Evolutionary conservation across 2,888 invertebrate species (phyloP), one percentile per base, ranked within the genome.

Genomic region (Sesamia inferens): DNA sequence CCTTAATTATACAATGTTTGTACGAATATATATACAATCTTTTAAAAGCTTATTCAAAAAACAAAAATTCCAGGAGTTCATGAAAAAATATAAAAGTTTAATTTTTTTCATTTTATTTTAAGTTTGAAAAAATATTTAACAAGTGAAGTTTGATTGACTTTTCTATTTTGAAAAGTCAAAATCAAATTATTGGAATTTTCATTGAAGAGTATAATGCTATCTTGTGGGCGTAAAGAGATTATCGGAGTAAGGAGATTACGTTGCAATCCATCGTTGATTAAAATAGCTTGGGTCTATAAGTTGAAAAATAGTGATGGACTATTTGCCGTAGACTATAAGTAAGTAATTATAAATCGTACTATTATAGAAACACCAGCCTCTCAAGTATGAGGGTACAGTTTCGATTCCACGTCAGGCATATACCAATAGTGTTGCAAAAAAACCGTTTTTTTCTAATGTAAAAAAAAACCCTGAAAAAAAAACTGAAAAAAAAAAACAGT

Each of bases 71-170:
- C 2, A n/a, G 0, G 19, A 10, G 19, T 72, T 54, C 5, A 66
- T 62, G 66, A 51, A 62, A 64, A 63, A 55, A 59, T 44, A 44
- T 10, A 48, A 62, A 63, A 48, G 6, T 54, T 59, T 19, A 14
- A 6, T 16, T 55, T 54, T 3, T 8, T 61, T 22, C n/a, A 55
- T 67, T 64, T 64, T 19, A 70, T 51, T 58, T 31, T 0, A 42
- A 5, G 44, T 68, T 76, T 24, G 48, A 24, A 54, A 80, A 76
- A 54, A 61, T 55, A 47, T 65, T 59, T 22, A 47, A 62, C 11
- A 2, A 65, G 57, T 57, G 19, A 65, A 68, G 61, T 57, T 31
- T 22, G 16, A 59, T 58, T 11, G 62, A 65, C 22, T 55, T 76
- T 77, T 67, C n/a, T n/a, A n/a, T n/a, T n/a, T n/a, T n/a, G n/a